phyloP scores from a whole-genome alignment of 2,888 invertebrate genomes.

The Orthonychiurus folsomi region DNA sequence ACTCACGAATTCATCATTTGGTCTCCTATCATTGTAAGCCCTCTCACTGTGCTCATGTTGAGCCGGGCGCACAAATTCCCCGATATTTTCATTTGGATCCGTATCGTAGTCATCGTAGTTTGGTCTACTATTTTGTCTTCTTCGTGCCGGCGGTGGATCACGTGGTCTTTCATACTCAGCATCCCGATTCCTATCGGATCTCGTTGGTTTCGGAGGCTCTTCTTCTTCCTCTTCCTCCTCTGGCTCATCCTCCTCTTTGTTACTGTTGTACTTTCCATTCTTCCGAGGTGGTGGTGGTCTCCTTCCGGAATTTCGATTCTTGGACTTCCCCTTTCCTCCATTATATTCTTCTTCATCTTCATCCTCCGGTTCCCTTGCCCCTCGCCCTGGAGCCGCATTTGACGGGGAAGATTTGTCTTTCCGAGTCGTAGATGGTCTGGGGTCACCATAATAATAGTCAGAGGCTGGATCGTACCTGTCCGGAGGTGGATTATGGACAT shows the following conservation, averaged over 20 bases:
- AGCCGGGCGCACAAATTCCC: slow-evolving; percentile 10
- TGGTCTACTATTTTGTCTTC: slow-evolving; percentile 5
- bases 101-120: slow-evolving; percentile 13
- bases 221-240: slow-evolving; percentile 8
- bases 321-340: slow-evolving; percentile 17
- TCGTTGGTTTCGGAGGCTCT: not conserved
- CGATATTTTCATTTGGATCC: slow-evolving; percentile 14
- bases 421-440: slow-evolving; percentile 7
- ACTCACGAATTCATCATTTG: slow-evolving; percentile 7
- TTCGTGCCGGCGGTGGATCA: not conserved
- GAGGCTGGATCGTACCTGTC: slow-evolving; percentile 31
- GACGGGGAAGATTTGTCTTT: slow-evolving; percentile 9
- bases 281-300: slow-evolving; percentile 10
- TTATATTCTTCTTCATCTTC: slow-evolving; percentile 24
- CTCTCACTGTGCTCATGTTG: not conserved
- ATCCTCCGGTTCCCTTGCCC: slow-evolving; percentile 11
- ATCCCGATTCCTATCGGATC: slow-evolving; percentile 7
- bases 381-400: slow-evolving; percentile 6
- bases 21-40: not conserved
- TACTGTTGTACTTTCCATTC: no score
- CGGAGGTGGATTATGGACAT: slow-evolving; percentile 16
- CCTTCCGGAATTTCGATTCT: not conserved
- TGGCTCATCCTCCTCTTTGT: slow-evolving; percentile 7
- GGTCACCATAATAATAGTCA: slow-evolving; percentile 34
- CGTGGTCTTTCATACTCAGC: slow-evolving; percentile 7